Conservation (phyloP, 2,888 invertebrate species). For the Aleiodes testaceus region DNA sequence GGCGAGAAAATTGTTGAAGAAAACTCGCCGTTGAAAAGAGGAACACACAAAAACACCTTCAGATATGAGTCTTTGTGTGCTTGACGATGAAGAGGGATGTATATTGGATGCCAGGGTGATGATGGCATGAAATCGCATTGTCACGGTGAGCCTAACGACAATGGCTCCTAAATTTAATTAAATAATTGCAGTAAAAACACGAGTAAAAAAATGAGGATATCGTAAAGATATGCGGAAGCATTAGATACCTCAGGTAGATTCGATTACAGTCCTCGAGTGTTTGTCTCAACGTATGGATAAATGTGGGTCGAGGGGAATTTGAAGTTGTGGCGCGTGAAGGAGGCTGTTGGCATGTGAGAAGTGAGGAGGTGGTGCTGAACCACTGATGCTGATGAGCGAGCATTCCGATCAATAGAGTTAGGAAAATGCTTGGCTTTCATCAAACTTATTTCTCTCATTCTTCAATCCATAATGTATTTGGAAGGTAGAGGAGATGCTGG, state of each 20-base stretch:
- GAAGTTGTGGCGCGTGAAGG: slow-evolving; percentile 8
- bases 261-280: slow-evolving; percentile 25
- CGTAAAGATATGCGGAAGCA: neutral
- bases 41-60: slow-evolving; percentile 3
- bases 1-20: slow-evolving; percentile 28
- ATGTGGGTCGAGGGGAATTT: slow-evolving; percentile 39
- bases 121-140: slow-evolving; percentile 1
- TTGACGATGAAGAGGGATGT: neutral
- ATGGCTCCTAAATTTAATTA: no score
- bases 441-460: neutral
- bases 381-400: neutral
- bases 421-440: slow-evolving; percentile 9
- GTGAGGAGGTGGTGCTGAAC: neutral
- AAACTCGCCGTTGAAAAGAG: neutral
- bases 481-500: no score
- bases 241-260: slow-evolving; percentile 17
- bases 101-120: neutral
- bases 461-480: neutral
- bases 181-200: no score
- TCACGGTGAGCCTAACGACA: no score
- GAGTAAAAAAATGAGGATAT: neutral
- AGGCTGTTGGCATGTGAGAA: neutral
- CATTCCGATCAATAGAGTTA: neutral
- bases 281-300: slow-evolving; percentile 28
- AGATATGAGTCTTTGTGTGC: slow-evolving; percentile 3